A percentile compares a stretch with the other conserved stretches of the same genome.
Evolutionary conservation across 2,888 invertebrate genomes (phyloP).

Genomic region (Hypolimnas misippus): DNA sequence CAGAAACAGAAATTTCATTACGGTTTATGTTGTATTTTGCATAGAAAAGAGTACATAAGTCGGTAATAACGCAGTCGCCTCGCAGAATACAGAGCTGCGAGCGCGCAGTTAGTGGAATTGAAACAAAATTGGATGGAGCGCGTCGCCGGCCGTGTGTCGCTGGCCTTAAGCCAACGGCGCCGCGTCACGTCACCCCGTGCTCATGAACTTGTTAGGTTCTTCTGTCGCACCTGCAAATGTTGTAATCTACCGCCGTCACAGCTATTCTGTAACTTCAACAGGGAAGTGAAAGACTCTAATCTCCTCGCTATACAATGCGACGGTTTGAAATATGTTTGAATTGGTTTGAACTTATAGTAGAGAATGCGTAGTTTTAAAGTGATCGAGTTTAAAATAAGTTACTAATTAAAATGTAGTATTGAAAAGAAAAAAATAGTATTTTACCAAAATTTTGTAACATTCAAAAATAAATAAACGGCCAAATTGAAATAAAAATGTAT

Average conservation of each 20-base stretch:
- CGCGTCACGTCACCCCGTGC: background rate
- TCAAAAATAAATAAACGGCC: no score
- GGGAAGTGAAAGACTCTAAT: no score
- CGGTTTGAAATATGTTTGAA: no score
- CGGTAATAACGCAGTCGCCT: conserved; percentile 1
- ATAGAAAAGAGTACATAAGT: conserved; percentile 13
- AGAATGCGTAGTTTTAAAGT: no score
- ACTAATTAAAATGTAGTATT: no score
- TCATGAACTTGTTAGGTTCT: background rate
- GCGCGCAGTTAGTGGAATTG: conserved; percentile 14
- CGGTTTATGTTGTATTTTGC: conserved; percentile 5
- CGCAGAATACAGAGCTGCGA: background rate
- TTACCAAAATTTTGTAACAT: no score
- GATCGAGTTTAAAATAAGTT: no score
- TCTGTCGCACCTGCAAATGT: background rate
- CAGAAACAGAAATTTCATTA: conserved; percentile 11
- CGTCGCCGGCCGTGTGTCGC: background rate
- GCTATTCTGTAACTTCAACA: no score
- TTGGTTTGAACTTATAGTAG: no score
- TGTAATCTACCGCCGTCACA: background rate
- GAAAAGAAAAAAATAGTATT: no score
- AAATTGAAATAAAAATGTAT: no score
- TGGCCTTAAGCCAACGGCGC: background rate
- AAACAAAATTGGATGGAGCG: conserved; percentile 15
- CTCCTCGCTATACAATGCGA: no score